These are phyloP conservation scores for Xenops minutus DNA, from an alignment of 2,797 vertebrate genomes.

Conservation along the genomic window DNA sequence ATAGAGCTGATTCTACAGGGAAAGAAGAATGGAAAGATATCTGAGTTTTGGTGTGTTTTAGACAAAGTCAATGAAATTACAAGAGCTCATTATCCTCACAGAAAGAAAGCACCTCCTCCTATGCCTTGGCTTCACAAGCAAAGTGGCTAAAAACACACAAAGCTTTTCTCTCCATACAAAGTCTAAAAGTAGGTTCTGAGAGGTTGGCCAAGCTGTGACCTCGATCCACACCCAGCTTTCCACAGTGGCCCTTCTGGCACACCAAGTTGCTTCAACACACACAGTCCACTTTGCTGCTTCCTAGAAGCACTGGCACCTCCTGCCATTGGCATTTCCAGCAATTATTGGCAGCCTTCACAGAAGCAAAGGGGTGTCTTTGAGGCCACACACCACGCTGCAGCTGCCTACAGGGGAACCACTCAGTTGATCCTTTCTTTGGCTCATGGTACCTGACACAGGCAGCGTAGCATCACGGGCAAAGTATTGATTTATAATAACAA, in stretches of 20 bases:
- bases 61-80: not conserved
- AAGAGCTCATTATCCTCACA: not conserved
- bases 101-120: not conserved
- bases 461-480: not conserved
- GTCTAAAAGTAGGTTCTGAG: not conserved
- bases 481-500: slow-evolving; percentile 60
- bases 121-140: not conserved
- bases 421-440: not conserved
- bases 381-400: not conserved
- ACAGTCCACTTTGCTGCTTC: not conserved
- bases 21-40: not conserved
- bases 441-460: fast-evolving
- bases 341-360: not conserved
- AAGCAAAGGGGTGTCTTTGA: not conserved
- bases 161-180: not conserved
- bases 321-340: not conserved
- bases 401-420: not conserved
- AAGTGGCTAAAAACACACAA: not conserved
- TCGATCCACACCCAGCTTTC: not conserved
- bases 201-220: not conserved
- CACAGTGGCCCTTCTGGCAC: not conserved
- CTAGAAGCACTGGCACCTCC: not conserved
- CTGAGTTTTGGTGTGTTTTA: not conserved
- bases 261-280: not conserved
- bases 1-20: not conserved